These are phyloP conservation scores for Hucho hucho DNA, from an alignment of 2,113 vertebrate species.

Conservation along the genomic window DNA sequence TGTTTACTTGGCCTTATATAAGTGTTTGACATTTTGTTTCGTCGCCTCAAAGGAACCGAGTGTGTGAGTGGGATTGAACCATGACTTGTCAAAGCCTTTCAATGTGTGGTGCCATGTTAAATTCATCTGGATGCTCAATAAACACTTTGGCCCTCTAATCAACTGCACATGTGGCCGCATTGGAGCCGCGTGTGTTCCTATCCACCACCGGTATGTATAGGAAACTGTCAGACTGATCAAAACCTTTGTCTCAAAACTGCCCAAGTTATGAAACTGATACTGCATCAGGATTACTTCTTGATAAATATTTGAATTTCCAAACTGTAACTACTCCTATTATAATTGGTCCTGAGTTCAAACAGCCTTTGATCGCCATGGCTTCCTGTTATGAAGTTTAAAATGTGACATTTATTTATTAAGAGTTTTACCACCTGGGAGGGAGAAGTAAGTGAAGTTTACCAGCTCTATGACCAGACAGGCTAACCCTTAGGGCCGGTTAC, in stretches of 20 bases:
- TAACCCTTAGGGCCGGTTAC: too few relatives aligned
- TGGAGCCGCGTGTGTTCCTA: constrained; percentile 66
- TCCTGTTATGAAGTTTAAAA: constrained; percentile 77
- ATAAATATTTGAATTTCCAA: constrained; percentile 82
- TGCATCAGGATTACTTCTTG: constrained; percentile 79
- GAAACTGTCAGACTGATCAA: constrained; percentile 84
- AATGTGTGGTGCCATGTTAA: constrained; percentile 61
- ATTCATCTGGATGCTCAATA: constrained; percentile 64
- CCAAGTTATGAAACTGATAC: constrained; percentile 76
- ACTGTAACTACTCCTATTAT: constrained; percentile 79
- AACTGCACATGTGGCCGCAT: constrained; percentile 76
- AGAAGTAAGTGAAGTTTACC: not conserved
- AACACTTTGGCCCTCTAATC: constrained; percentile 70
- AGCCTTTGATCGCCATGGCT: constrained; percentile 70
- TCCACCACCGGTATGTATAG: constrained; percentile 77
- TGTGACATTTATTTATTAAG: constrained; percentile 43
- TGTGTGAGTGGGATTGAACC: not conserved
- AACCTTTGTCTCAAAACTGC: constrained; percentile 78
- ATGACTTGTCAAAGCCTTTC: constrained; percentile 23
- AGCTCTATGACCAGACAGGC: not conserved
- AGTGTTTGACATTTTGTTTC: constrained; percentile 1
- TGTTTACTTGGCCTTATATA: constrained; percentile 2
- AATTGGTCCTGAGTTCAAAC: constrained; percentile 82
- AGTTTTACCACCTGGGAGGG: constrained; percentile 28
- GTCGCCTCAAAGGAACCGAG: not conserved